Percentiles rank a stretch among this genome's conserved stretches.
These are phyloP conservation scores for Cuniculus paca DNA, from an alignment of 2,797 vertebrate genomes.

Conservation along the genomic window DNA sequence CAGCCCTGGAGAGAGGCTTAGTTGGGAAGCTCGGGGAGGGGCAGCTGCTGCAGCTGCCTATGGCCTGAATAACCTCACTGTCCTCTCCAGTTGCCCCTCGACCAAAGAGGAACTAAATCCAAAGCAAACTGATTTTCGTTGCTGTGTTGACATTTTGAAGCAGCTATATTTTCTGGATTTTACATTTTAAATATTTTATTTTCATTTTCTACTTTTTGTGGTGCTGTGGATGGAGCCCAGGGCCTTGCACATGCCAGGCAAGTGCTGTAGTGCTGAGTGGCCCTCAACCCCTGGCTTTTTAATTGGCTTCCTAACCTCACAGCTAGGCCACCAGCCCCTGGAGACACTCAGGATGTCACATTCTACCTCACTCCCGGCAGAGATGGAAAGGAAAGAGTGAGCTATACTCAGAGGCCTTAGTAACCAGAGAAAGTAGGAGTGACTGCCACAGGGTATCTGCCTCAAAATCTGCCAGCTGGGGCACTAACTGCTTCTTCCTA, in stretches of 20 bases:
- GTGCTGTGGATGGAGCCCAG: background rate
- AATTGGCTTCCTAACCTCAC: background rate
- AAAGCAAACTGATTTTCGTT: background rate
- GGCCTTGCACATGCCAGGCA: background rate
- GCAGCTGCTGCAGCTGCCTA: background rate
- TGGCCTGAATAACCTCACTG: background rate
- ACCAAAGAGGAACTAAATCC: background rate
- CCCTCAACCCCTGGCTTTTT: too few species aligned
- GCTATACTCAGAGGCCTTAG: background rate
- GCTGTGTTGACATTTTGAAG: conserved; percentile 29
- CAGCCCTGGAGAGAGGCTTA: background rate
- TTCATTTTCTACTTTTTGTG: background rate
- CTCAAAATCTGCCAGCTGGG: background rate
- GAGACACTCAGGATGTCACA: background rate
- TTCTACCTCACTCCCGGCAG: background rate
- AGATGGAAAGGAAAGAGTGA: background rate
- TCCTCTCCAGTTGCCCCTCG: background rate
- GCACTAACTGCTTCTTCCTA: background rate
- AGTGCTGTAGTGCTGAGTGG: background rate
- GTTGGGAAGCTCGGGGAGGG: too few species aligned
- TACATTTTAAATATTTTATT: background rate
- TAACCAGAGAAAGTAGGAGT: background rate
- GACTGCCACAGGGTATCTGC: background rate
- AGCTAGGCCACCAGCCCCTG: background rate
- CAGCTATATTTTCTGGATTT: background rate